phyloP scores from a whole-genome alignment of 2,797 vertebrate genomes.

The Neomorphus geoffroyi region DNA sequence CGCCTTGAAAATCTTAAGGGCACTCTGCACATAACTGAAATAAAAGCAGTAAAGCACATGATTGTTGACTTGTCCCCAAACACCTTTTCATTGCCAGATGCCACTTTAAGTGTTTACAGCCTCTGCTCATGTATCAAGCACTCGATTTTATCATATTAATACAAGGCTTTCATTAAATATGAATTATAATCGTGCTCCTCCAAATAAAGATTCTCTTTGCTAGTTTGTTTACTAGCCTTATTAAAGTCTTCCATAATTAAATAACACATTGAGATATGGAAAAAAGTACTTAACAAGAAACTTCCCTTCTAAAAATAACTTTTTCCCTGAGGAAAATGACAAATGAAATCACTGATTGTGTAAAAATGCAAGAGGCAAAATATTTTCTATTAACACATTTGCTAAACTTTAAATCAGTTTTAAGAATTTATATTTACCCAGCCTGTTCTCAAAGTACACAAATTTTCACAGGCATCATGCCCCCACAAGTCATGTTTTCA shows the following conservation, averaged over 20 bases:
- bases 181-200: background rate
- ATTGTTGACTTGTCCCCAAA: background rate
- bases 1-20: constrained; percentile 95
- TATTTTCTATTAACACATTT: background rate
- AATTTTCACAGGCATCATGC: background rate
- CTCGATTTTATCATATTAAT: background rate
- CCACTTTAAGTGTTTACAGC: background rate
- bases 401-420: background rate
- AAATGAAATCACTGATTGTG: accelerated
- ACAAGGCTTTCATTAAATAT: background rate
- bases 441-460: background rate
- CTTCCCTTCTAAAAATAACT: background rate
- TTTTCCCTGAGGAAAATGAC: background rate
- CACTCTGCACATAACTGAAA: constrained; percentile 91
- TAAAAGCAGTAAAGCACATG: background rate
- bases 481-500: background rate
- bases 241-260: background rate
- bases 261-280: background rate
- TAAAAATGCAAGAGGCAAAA: background rate
- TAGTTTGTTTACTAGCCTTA: background rate
- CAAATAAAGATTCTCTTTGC: background rate
- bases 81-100: background rate
- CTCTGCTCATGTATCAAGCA: background rate
- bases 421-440: background rate
- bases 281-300: background rate